Conservation (phyloP, 2,113 vertebrate species). For the Microtus richardsoni region DNA sequence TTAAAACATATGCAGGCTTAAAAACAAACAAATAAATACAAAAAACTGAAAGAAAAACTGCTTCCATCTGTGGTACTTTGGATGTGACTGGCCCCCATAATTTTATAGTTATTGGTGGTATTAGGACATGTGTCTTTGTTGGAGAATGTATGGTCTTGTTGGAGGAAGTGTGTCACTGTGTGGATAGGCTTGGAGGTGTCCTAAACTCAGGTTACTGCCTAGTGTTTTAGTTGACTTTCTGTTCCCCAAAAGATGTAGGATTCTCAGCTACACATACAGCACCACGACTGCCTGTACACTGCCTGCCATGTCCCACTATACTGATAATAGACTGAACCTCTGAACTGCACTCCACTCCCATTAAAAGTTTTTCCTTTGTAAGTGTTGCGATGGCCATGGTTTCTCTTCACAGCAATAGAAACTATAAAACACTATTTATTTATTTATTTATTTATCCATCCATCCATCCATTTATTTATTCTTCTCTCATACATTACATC, state of each 20-base stretch:
- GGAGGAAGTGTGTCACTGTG: not conserved
- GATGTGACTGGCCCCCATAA: not conserved
- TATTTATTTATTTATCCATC: no score
- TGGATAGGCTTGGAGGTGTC: not conserved
- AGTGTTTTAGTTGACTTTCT: not conserved
- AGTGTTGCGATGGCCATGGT: not conserved
- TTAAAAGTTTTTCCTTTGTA: not conserved
- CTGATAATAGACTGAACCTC: not conserved
- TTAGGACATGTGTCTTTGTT: not conserved
- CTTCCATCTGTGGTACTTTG: not conserved
- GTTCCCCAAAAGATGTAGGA: not conserved
- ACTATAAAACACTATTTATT: not conserved
- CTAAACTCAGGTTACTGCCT: not conserved
- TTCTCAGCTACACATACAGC: not conserved
- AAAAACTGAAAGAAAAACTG: not conserved
- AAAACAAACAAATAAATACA: not conserved
- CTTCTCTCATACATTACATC: not conserved
- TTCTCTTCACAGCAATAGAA: not conserved
- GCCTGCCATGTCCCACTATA: not conserved
- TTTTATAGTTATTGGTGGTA: no score
- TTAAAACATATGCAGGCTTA: no score
- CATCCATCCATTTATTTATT: not conserved
- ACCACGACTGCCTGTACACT: not conserved
- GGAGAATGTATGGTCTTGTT: not conserved
- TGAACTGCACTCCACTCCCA: not conserved